A percentile compares a stretch with the other conserved stretches of the same genome.
Conservation (phyloP, 2,797 vertebrate species). For the Staurois parvus region DNA sequence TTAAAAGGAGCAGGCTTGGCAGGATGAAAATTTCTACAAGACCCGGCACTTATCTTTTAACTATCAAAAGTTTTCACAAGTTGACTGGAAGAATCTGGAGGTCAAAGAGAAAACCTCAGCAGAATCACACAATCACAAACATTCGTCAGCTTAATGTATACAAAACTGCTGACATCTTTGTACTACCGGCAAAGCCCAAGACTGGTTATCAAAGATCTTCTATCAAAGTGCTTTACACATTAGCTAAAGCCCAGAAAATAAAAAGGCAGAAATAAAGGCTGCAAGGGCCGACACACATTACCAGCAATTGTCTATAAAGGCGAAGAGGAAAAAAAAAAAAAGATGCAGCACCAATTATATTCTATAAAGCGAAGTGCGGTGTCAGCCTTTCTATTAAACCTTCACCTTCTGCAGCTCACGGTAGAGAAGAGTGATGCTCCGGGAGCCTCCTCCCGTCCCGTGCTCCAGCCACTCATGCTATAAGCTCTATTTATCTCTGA, state of each 20-base stretch:
- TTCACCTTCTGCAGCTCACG: conserved; percentile 18
- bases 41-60: too few species aligned
- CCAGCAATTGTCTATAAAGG: neutral
- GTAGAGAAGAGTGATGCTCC: conserved; percentile 20
- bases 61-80: too few species aligned
- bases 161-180: conserved; percentile 9
- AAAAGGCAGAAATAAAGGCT: neutral
- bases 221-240: conserved; percentile 19
- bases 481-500: conserved; percentile 59
- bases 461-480: conserved; percentile 34
- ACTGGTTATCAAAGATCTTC: conserved; percentile 7
- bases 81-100: too few species aligned
- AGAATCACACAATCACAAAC: too few species aligned
- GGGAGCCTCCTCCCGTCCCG: neutral
- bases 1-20: too few species aligned
- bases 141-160: neutral
- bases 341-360: neutral
- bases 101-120: too few species aligned
- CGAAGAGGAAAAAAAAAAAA: neutral
- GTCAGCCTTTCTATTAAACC: conserved; percentile 45
- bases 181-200: neutral
- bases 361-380: conserved; percentile 15
- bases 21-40: too few species aligned
- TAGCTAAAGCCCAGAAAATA: neutral
- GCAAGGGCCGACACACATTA: neutral